These are phyloP conservation scores for Ariolimax columbianus DNA, from an alignment of 2,888 invertebrate genomes.

Conservation along the genomic window DNA sequence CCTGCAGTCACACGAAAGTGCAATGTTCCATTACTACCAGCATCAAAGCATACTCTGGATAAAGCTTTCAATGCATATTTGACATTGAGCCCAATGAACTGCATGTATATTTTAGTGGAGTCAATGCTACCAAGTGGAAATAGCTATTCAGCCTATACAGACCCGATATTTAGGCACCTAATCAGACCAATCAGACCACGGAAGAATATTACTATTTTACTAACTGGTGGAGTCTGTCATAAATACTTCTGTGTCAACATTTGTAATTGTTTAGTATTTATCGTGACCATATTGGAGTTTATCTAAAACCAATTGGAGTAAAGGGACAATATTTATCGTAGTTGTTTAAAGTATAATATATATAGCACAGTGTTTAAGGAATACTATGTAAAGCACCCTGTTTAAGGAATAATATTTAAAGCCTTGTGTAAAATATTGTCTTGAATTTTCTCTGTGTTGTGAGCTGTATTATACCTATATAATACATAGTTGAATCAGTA, in stretches of 20 bases:
- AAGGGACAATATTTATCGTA: neutral
- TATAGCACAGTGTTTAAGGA: neutral
- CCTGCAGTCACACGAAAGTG: neutral
- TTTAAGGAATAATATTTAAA: neutral
- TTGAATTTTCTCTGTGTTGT: neutral
- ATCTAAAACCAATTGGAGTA: neutral
- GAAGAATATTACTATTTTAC: neutral
- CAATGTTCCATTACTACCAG: constrained; percentile 6
- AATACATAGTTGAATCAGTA: neutral
- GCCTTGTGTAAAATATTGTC: neutral
- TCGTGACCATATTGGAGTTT: neutral
- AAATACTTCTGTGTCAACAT: neutral
- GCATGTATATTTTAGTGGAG: neutral
- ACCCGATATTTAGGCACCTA: constrained; percentile 42
- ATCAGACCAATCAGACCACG: constrained; percentile 37
- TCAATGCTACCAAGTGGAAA: constrained; percentile 16
- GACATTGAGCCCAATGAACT: neutral
- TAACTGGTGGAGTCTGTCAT: constrained; percentile 5
- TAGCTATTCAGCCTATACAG: constrained; percentile 9
- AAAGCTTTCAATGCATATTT: neutral
- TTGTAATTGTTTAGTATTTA: neutral
- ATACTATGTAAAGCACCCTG: too few species aligned
- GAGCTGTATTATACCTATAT: constrained; percentile 13
- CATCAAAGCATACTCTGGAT: neutral
- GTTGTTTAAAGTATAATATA: neutral